A percentile compares a stretch with the other conserved stretches of the same genome.
Evolutionary conservation across 2,888 invertebrate genomes (phyloP).

Genomic region (Gryllus longicercus): DNA sequence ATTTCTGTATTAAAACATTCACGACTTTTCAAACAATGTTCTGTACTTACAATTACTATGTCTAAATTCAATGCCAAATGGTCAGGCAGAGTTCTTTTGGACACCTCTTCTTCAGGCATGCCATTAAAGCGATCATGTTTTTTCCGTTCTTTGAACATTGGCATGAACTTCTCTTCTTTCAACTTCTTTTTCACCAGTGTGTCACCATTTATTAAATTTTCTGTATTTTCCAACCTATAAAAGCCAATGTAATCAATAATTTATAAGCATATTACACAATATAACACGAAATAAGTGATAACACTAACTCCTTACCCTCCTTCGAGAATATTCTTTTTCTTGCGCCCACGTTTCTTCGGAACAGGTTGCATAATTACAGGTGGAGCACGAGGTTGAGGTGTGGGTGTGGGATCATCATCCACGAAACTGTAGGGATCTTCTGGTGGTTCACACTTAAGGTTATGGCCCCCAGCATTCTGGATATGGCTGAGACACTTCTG

Average conservation of each 20-base stretch:
- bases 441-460: constrained; percentile 57
- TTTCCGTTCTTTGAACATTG: constrained; percentile 77
- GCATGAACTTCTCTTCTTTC: constrained; percentile 40
- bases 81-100: constrained; percentile 89
- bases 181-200: constrained; percentile 43
- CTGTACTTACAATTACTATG: constrained; percentile 92
- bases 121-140: constrained; percentile 94
- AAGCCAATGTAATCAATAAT: constrained; percentile 12
- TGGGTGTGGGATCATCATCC: constrained; percentile 60
- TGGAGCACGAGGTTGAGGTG: constrained; percentile 44
- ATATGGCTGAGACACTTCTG: constrained; percentile 38
- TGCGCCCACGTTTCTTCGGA: constrained; percentile 80
- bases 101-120: constrained; percentile 94
- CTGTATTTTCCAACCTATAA: constrained; percentile 54
- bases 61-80: constrained; percentile 90
- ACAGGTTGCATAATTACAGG: constrained; percentile 47
- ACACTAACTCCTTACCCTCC: constrained; percentile 45
- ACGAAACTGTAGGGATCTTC: constrained; percentile 85
- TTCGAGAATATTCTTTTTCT: constrained; percentile 67
- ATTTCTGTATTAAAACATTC: too few species aligned
- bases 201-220: constrained; percentile 54
- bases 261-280: neutral
- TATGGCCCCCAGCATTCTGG: constrained; percentile 30
- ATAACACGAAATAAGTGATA: neutral
- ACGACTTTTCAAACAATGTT: neutral